Base-by-base conservation (phyloP, 1,140 invertebrate genomes). In the Tachypleus tridentatus region DNA sequence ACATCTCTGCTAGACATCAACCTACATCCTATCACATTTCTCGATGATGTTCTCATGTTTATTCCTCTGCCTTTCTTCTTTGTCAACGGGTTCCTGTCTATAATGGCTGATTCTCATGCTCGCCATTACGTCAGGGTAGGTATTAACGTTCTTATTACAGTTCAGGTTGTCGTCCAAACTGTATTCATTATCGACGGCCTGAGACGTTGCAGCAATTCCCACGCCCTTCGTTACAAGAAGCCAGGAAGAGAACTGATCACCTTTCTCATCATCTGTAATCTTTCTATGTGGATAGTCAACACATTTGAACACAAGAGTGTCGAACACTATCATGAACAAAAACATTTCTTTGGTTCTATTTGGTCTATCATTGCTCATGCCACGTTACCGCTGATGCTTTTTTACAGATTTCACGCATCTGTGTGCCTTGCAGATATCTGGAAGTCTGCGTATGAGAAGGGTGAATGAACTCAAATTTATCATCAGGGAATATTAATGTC, bases 361-460 rank as follows among this genome's bases (percentile, higher is more conserved):
- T 90, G 88, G 87, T 85, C 85, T 54, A 83, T 91, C 49, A 79
- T 91, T 7, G 85, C 84, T n/a, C 87, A 89, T 72, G 78, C 88
- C 64, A 86, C 86, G 52, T 76, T 89, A 52, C 88, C 88, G 3
- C 77, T 91, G 0, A 86, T 86, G 61, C 86, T 91, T 78, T 91
- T 90, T 78, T 91, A 87, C 70, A 29, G 88, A 62, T 92, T 91
- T 77, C 89, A 92, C 77, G 87, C 87, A 0, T 87, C 87, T 51
- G 87, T 89, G 10, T 89, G 88, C 73, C 80, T 91, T 51, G 87
- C 86, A 6, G 87, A 91, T 73, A 88, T 92, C 66, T 91, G 89
- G 88, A 85, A 87, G 73, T 85, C 84, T 54, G 85, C 87, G 4
- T 91, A 91, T 71, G 84, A 86, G 62, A 71, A 72, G 64, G 67